Conservation (phyloP, 2,888 invertebrate genomes). For the Brachypalpus laphriformis region DNA sequence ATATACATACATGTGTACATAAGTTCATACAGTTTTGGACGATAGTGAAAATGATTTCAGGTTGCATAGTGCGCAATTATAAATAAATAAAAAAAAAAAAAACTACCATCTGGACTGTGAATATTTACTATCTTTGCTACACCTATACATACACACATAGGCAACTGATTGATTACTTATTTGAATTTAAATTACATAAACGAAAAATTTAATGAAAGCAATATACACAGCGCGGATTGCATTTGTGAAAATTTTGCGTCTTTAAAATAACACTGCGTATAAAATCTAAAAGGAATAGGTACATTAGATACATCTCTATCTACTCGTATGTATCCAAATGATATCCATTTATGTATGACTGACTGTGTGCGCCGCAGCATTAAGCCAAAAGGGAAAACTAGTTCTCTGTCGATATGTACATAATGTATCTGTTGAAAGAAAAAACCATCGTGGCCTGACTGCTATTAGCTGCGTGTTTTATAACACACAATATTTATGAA, state of each 20-base stretch:
- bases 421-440: slow-evolving; percentile 10
- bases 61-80: not conserved
- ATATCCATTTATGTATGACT: slow-evolving; percentile 15
- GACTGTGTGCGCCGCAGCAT: slow-evolving; percentile 13
- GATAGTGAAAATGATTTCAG: not conserved
- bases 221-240: not conserved
- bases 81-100: not conserved
- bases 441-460: slow-evolving; percentile 12
- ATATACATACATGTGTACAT: too few species aligned
- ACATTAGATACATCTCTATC: not conserved
- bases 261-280: not conserved
- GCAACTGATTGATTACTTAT: slow-evolving; percentile 6
- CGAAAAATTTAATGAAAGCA: not conserved
- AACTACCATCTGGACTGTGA: not conserved
- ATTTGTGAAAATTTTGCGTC: not conserved
- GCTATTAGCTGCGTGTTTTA: slow-evolving; percentile 44
- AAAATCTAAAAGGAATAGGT: not conserved
- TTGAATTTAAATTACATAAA: not conserved
- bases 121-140: not conserved
- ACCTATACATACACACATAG: not conserved
- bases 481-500: slow-evolving; percentile 8
- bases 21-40: too few species aligned
- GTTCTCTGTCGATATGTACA: slow-evolving; percentile 18
- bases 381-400: slow-evolving; percentile 34
- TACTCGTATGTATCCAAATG: not conserved